Base-by-base conservation (phyloP, 2,113 vertebrate species). In the Ochotona curzoniae region DNA sequence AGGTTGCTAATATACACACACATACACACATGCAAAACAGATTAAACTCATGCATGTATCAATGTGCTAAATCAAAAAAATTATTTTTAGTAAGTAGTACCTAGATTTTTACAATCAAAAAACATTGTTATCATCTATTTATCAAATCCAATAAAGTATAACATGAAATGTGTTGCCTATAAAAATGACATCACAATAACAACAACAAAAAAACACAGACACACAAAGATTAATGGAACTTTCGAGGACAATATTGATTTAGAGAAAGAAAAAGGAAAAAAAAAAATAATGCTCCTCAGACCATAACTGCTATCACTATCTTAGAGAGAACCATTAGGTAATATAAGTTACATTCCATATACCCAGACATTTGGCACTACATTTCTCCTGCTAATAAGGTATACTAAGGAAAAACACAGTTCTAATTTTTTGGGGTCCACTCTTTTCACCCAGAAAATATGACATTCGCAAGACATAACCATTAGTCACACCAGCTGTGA, bases 211-310 rank as follows among this genome's bases (percentile, higher is more conserved):
- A 69, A 94, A 74, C 21, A 44, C 6, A 44, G 38, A 44, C 38
- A 44, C 1, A 47, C 32, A 80, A 80, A 85, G 15, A 11, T 67
- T 81, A 95, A 61, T 30, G 85, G 10, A 83, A 93, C 69, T 63
- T 75, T 75, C 44, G 93, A 32, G 20, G 82, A 93, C n/a, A 76
- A n/a, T 51, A 18, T 70, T 26, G 28, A 76, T 75, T 86, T 82
- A 81, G 20, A 69, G 66, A 89, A 63, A 85, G 7, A 44, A 44
- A 44, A 44, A 44, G 15, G 17, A 85, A 70, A 11, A 54, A 11
- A 54, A 67, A 38, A n/a, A 44, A 51, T 79, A 32, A 26, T 54
- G 9, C 14, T 87, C 26, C 70, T 18, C 13, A 51, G 25, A 82
- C 23, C n/a, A 11, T 35, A 74, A 63, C 26, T 74, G 15, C 54